A percentile compares a stretch with the other conserved stretches of the same genome.
These are phyloP conservation scores for Anthoscopus minutus DNA, from an alignment of 2,113 vertebrate genomes.

Conservation along the genomic window DNA sequence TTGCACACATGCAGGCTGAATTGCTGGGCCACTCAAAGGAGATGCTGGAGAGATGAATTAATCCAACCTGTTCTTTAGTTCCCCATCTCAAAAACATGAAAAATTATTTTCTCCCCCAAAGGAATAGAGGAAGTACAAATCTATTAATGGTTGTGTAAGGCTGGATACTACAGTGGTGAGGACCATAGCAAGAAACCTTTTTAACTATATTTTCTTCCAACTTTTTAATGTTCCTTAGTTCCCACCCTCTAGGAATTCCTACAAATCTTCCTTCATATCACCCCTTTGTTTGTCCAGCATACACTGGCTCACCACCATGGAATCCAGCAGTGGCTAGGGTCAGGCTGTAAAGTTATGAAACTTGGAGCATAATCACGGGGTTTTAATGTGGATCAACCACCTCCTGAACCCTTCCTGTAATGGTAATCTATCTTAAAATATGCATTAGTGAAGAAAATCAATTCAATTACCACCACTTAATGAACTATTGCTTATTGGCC, in stretches of 20 bases:
- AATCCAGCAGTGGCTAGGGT: neutral
- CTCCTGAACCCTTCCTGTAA: neutral
- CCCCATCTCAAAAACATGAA: neutral
- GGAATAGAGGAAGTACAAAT: neutral
- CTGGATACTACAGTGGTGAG: neutral
- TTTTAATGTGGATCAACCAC: neutral
- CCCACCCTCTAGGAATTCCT: neutral
- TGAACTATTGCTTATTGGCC: neutral
- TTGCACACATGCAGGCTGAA: neutral
- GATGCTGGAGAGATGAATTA: neutral
- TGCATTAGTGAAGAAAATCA: conserved; percentile 25
- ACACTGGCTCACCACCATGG: neutral
- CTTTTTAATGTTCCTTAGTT: neutral
- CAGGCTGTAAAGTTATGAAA: neutral
- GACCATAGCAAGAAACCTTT: neutral
- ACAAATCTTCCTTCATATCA: neutral
- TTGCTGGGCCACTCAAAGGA: neutral
- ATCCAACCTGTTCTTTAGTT: neutral
- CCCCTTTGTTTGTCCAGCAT: neutral
- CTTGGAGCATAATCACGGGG: neutral
- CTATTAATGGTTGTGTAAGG: neutral
- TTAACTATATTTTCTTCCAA: neutral
- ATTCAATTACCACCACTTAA: conserved; percentile 20
- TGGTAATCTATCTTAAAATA: neutral
- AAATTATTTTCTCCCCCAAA: neutral